A percentile compares a stretch with the other conserved stretches of the same genome.
These are phyloP conservation scores for Danio aesculapii DNA, from an alignment of 2,797 vertebrate genomes.

Conservation along the genomic window DNA sequence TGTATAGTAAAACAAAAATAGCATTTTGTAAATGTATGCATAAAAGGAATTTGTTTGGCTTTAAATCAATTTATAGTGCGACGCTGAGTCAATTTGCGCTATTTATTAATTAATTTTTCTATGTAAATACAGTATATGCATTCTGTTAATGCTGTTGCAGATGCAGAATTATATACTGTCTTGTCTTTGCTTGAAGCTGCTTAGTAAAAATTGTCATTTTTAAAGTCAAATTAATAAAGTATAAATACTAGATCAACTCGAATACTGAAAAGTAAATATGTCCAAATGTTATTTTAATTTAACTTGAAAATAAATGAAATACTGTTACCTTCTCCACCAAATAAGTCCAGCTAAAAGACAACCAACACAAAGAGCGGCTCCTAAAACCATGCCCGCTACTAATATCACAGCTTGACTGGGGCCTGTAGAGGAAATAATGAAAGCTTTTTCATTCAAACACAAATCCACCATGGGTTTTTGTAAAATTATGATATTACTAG, in stretches of 20 bases:
- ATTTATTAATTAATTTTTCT: too few relatives aligned
- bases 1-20: too few relatives aligned
- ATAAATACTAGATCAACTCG: too few relatives aligned
- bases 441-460: not conserved
- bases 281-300: too few relatives aligned
- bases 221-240: too few relatives aligned
- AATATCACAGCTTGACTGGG: constrained; percentile 78
- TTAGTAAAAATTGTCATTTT: too few relatives aligned
- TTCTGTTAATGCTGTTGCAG: too few relatives aligned
- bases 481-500: not conserved
- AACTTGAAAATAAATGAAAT: not conserved
- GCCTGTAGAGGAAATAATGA: constrained; percentile 65
- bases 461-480: not conserved
- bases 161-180: constrained; percentile 72
- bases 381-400: constrained; percentile 80
- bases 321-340: constrained; percentile 82
- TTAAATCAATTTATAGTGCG: too few relatives aligned
- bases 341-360: constrained; percentile 82
- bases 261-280: too few relatives aligned
- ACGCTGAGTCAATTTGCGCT: not conserved
- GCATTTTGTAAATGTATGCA: too few relatives aligned
- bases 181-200: constrained; percentile 75
- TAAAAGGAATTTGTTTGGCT: too few relatives aligned
- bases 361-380: constrained; percentile 78
- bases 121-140: too few relatives aligned